Evolutionary conservation across 2,888 invertebrate genomes (phyloP).

Genomic region (Gortyna flavago): DNA sequence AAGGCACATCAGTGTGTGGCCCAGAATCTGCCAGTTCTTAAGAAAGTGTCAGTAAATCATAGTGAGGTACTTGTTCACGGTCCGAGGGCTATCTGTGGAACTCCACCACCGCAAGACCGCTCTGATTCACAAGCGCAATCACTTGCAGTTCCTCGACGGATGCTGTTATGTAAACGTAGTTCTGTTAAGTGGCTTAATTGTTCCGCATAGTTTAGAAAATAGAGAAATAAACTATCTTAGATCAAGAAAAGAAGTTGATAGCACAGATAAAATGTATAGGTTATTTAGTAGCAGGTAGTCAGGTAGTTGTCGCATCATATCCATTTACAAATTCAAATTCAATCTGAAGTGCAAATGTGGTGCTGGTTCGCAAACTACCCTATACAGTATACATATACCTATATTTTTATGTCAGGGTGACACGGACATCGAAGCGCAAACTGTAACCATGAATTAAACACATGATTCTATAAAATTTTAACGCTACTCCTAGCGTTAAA

Average conservation of each 20-base stretch:
- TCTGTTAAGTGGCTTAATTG: slow-evolving; percentile 37
- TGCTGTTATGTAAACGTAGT: slow-evolving; percentile 51
- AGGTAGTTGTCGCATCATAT: background rate
- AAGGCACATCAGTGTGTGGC: background rate
- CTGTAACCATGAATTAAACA: background rate
- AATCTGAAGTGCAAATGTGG: background rate
- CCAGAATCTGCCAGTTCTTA: slow-evolving; percentile 16
- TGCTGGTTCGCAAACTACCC: background rate
- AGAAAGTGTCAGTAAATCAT: slow-evolving; percentile 34
- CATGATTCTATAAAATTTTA: background rate
- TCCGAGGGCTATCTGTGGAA: slow-evolving; percentile 63
- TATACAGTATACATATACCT: too few species aligned
- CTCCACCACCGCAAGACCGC: slow-evolving; percentile 62
- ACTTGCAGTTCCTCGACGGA: slow-evolving; percentile 60
- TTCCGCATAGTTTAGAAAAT: slow-evolving; percentile 5
- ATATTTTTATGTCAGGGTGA: background rate
- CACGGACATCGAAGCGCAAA: background rate
- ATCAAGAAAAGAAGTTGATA: background rate
- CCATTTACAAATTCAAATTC: background rate
- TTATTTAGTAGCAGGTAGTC: too few species aligned
- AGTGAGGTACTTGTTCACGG: slow-evolving; percentile 61
- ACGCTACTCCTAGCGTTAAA: too few species aligned
- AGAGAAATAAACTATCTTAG: background rate
- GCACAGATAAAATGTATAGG: background rate
- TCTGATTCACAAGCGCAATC: slow-evolving; percentile 72